Percentiles rank a stretch among this genome's conserved stretches.
These are phyloP conservation scores for Ennomos quercinarius DNA, from an alignment of 2,888 invertebrate genomes.

Conservation along the genomic window DNA sequence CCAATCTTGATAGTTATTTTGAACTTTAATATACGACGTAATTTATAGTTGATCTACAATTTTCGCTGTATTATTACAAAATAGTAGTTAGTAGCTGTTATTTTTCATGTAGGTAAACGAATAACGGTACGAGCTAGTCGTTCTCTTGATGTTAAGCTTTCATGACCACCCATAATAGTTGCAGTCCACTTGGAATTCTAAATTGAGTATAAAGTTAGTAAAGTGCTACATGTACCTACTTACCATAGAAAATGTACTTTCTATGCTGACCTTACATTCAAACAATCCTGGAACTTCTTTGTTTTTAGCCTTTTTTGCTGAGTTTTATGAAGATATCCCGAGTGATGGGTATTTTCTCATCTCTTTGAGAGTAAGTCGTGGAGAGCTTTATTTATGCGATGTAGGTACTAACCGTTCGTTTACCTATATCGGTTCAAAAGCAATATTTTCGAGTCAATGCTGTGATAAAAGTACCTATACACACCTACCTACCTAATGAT, in stretches of 20 bases:
- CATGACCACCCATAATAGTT: too few species aligned
- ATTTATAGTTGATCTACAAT: too few species aligned
- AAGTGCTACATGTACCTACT: too few species aligned
- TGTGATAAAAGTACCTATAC: constrained; percentile 4
- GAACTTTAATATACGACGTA: too few species aligned
- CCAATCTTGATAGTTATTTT: constrained; percentile 1
- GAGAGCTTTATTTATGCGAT: constrained; percentile 7
- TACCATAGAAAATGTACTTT: too few species aligned
- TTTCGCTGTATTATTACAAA: not conserved
- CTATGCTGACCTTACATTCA: too few species aligned
- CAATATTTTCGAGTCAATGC: constrained; percentile 10
- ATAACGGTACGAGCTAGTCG: too few species aligned
- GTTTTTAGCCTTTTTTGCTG: constrained; percentile 36
- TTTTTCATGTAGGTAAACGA: too few species aligned
- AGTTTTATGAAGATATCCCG: constrained; percentile 48
- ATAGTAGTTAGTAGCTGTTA: not conserved
- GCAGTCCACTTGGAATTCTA: too few species aligned
- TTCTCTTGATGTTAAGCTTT: too few species aligned
- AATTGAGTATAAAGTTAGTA: too few species aligned
- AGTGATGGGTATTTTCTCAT: constrained; percentile 18
- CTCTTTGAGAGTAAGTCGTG: constrained; percentile 7
- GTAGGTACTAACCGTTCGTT: not conserved
- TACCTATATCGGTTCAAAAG: constrained; percentile 15
- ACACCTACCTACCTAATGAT: too few species aligned
- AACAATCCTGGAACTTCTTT: not conserved